Base-by-base conservation (phyloP, 1,140 invertebrate genomes). In the Euborellia annulipes region DNA sequence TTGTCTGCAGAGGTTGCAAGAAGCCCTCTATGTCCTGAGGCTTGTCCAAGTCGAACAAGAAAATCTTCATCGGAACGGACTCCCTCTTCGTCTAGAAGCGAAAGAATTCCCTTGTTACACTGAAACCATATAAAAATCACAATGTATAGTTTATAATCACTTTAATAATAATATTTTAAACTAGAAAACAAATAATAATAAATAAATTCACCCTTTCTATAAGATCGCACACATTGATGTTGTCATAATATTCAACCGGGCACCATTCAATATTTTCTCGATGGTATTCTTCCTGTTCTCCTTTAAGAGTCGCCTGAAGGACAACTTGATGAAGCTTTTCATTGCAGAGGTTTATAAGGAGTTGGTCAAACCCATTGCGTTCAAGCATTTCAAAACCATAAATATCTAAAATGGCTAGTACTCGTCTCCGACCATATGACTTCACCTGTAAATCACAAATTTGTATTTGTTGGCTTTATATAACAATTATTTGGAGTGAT, bases 291-390 rank as follows among this genome's bases (percentile, higher is more conserved):
- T 89, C 86, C 63, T 91, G 88, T 62, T 87, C 81, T 49, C 81
- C 71, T 54, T 79, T 79, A 47, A 85, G 62, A 39, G 79, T 78
- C 34, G 72, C 61, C 49, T 69, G 69, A 22, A 67, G 73, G 51
- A 85, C 75, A 50, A 79, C 72, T 55, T 83, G 82, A 59, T 91
- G 85, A 43, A 91, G 70, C 60, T 87, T 86, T 63, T 93, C 88
- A 58, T 87, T 86, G 58, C 84, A 86, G 63, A 88, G 90, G 70
- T 93, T 93, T 53, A 90, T 87, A 43, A 87, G 76, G 55, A 91
- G 76, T 63, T 89, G 83, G 62, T 81, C 78, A 52, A 84, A 79
- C 18, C 71, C 68, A 64, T 83, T 82, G 48, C 64, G 62, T 50
- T 86, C 77, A 46, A 88, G 74, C 36, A 76, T 73, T 68, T 91